These are phyloP conservation scores for Botrylloides violaceus DNA, from an alignment of 23 tunicate species.

Conservation along the genomic window DNA sequence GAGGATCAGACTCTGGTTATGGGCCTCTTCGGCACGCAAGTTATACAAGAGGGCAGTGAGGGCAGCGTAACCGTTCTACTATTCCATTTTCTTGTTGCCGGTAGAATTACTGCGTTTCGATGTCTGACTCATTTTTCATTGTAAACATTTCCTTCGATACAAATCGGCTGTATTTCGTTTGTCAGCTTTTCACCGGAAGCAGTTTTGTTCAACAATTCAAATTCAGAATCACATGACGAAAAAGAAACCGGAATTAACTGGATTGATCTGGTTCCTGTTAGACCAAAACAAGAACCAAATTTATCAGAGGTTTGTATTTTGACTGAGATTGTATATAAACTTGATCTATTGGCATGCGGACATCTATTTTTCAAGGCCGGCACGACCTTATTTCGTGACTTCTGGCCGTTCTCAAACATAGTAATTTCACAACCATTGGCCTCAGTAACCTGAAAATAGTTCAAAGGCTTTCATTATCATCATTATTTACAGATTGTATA, in stretches of 20 bases:
- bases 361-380: not conserved
- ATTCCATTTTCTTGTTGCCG: too few species aligned
- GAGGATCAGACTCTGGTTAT: too few species aligned
- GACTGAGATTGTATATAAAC: not conserved
- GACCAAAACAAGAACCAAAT: slow-evolving; percentile 55
- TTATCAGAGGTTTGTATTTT: slow-evolving; percentile 5
- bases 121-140: too few species aligned
- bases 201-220: slow-evolving; percentile 1
- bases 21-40: too few species aligned
- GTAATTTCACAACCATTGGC: not conserved
- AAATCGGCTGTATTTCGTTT: too few species aligned
- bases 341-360: not conserved
- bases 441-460: not conserved
- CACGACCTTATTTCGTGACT: too few species aligned
- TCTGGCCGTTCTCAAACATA: not conserved
- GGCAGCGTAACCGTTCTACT: too few species aligned
- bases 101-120: too few species aligned
- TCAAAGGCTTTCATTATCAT: not conserved
- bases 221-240: not conserved
- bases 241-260: slow-evolving; percentile 70
- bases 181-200: slow-evolving; percentile 18
- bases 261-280: slow-evolving; percentile 62
- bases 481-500: slow-evolving; percentile 26
- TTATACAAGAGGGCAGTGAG: too few species aligned
- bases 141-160: too few species aligned